Evolutionary conservation across 2,113 vertebrate genomes (phyloP), one percentile per base, ranked within the genome.

Genomic region (Suncus etruscus): DNA sequence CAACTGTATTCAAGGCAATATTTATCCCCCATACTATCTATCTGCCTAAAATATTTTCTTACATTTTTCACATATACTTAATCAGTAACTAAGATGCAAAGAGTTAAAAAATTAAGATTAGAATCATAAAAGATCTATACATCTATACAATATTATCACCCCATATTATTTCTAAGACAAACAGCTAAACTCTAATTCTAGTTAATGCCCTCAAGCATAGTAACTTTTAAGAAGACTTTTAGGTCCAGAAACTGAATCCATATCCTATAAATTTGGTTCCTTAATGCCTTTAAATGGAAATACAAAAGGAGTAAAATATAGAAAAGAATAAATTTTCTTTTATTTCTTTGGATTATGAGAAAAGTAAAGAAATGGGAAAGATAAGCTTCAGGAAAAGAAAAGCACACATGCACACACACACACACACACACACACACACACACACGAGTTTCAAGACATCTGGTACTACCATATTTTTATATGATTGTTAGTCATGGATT

Each of bases 391-490:
- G 95, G 96, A 54, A 95, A 65, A 27, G n/a, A n/a, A n/a, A n/a
- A n/a, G n/a, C n/a, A n/a, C n/a, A n/a, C n/a, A n/a, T n/a, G n/a
- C n/a, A 61, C 6, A 61, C 2, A 22, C 6, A 61, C 6, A 61
- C 6, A 22, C 39, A 39, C 39, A 39, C 39, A 61, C 6, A 61
- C 2, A 22, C 6, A 61, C 6, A 61, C 6, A 22, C 39, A 39
- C 39, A 39, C 39, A 8, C 5, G 77, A 95, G 82, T 78, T 95
- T 94, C 97, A 97, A 94, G 83, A 69, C 94, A 97, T 92, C 92
- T 96, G 93, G 51, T 92, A 97, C 94, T 91, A 82, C 70, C 73
- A 82, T 94, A 94, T 92, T 97, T 95, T 96, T 88, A 75, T 96
- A 91, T 87, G 58, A 96, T 75, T 95, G 88, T 95, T 96, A 95